These are phyloP conservation scores for Urechis unicinctus DNA, from an alignment of 2,888 invertebrate genomes.

Conservation along the genomic window DNA sequence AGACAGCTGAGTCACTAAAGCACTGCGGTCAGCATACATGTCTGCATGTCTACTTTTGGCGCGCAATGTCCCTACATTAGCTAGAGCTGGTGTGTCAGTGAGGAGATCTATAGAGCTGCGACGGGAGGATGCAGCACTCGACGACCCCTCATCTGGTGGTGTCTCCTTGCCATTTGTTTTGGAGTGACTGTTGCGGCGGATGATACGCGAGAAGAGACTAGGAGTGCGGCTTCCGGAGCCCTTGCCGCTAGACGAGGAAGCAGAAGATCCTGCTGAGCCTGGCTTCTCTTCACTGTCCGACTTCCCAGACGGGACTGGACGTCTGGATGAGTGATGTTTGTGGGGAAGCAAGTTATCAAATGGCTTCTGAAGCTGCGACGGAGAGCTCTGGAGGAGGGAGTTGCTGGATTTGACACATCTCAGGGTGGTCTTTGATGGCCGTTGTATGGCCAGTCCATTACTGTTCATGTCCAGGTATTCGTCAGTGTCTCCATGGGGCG, in stretches of 20 bases:
- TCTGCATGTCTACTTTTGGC: not conserved
- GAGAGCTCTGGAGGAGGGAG: not conserved
- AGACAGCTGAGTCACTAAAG: not conserved
- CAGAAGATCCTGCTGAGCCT: not conserved
- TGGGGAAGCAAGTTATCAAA: constrained; percentile 16
- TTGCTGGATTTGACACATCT: not conserved
- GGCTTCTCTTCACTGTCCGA: not conserved
- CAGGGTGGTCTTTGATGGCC: not conserved
- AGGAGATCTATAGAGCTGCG: constrained; percentile 6
- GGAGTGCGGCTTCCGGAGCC: not conserved
- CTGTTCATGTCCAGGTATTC: constrained; percentile 12
- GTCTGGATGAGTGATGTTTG: constrained; percentile 4
- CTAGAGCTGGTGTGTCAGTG: not conserved
- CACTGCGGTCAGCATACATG: not conserved
- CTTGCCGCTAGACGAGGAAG: not conserved
- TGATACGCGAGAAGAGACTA: constrained; percentile 11
- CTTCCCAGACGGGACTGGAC: not conserved
- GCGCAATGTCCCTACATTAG: not conserved
- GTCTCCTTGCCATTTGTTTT: not conserved
- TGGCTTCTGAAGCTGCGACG: constrained; percentile 2
- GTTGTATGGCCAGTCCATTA: too few relatives aligned
- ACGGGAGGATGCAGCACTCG: constrained; percentile 1
- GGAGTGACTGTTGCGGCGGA: constrained; percentile 10
- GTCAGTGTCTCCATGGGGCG: not conserved
- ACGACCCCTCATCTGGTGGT: not conserved